Evolutionary conservation across 2,113 vertebrate species (phyloP).

Genomic region (Bambusicola thoracicus): DNA sequence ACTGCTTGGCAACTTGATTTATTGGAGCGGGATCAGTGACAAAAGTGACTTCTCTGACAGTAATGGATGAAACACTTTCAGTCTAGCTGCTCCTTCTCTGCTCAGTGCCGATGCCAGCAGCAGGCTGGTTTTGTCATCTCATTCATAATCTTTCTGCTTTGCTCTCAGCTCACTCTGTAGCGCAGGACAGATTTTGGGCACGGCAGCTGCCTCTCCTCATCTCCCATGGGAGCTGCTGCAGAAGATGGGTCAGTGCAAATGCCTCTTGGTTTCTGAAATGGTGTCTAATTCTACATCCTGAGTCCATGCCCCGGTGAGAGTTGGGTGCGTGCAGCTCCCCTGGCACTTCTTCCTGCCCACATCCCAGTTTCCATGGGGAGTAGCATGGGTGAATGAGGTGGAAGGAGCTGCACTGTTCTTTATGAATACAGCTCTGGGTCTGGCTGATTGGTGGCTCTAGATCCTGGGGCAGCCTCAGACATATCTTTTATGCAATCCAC

Average conservation of each 20-base stretch:
- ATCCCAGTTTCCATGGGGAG: neutral
- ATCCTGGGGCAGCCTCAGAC: rapidly evolving
- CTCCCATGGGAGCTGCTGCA: neutral
- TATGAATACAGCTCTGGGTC: neutral
- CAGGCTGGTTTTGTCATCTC: constrained; percentile 66
- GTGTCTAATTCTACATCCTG: neutral
- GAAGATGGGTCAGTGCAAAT: constrained; percentile 15
- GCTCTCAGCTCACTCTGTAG: constrained; percentile 33
- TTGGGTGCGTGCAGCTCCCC: neutral
- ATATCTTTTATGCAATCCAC: rapidly evolving
- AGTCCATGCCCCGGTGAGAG: neutral
- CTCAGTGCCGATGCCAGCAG: constrained; percentile 40
- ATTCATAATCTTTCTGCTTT: constrained; percentile 69
- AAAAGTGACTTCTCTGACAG: constrained; percentile 63
- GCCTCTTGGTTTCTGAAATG: neutral
- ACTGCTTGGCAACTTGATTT: constrained; percentile 65
- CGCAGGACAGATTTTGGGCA: neutral
- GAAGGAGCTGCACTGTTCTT: neutral
- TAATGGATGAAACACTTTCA: constrained; percentile 60
- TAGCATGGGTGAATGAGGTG: neutral
- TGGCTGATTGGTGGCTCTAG: neutral
- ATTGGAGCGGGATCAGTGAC: constrained; percentile 51
- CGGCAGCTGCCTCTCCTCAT: neutral
- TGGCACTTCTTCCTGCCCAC: neutral
- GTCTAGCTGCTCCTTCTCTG: constrained; percentile 45